Base-by-base conservation (phyloP, 2,888 invertebrate species). In the Netelia virgata region DNA sequence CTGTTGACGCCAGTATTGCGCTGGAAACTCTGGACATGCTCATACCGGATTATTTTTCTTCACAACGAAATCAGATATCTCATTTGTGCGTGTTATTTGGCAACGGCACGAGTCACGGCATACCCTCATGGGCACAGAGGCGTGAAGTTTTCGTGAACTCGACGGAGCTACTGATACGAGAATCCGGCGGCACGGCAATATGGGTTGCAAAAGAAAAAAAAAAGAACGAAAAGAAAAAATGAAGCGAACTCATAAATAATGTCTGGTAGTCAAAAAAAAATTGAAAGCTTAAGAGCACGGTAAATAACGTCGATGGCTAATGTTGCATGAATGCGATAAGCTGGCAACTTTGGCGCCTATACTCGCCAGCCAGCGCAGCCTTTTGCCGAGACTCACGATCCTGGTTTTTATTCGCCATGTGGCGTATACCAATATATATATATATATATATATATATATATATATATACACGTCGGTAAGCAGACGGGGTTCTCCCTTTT, bases 281-380 rank as follows among this genome's bases (percentile, higher is more conserved):
- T 88, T 88, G 88, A 88, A 88, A 88, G 86, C 86, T 88, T 83
- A 86, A 88, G 87, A 88, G 88, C 85, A 87, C 88, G 88, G 91
- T 92, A 91, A 93, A 93, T 93, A 93, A 91, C 90, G 90, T 87
- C 86, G 86, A 90, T 91, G 91, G 90, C 90, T 93, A 93, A 93
- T 93, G 93, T 93, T 93, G 92, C 92, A 93, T 93, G 92, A 93
- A 92, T 90, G 91, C 91, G 93, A 93, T 93, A 93, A 93, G 92
- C 92, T 88, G 89, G 89, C 90, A 90, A 89, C 90, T 91, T 90
- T 87, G 87, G 87, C 87, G 85, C 87, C 83, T 88, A 82, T 87
- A 84, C 76, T 68, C 50, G 59, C 63, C 74, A 57, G 72, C 55
- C 50, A 68, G 28, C 57, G 50, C 76, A 61, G 68, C 20, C 55